A percentile compares a stretch with the other conserved stretches of the same genome.
Conservation (phyloP, 64 coral and sea anemone species). For the Actinia equina region DNA sequence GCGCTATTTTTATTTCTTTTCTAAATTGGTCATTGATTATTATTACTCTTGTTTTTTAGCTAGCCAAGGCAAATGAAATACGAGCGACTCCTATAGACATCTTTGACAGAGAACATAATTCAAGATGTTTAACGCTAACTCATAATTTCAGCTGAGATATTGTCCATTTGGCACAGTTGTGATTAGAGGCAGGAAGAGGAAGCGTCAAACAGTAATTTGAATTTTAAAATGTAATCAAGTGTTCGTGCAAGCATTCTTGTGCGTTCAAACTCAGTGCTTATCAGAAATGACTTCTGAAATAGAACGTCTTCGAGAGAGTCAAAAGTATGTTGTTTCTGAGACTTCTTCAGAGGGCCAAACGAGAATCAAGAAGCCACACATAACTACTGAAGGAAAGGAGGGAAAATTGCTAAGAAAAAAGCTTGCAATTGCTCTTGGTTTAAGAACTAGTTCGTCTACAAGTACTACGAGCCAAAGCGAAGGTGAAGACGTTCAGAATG, state of each 20-base stretch:
- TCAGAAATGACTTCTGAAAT: neutral
- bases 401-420: neutral
- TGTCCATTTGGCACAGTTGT: neutral
- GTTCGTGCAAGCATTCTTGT: no score
- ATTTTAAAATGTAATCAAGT: neutral
- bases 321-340: neutral
- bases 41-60: no score
- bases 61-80: no score
- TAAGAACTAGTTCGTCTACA: neutral
- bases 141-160: neutral
- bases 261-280: neutral
- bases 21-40: no score
- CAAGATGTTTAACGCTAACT: neutral
- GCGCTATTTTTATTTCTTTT: no score
- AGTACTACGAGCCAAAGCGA: neutral
- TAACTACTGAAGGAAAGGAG: conserved; percentile 7
- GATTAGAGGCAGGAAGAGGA: neutral
- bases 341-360: neutral
- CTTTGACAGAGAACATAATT: no score
- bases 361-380: neutral
- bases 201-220: neutral
- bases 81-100: no score
- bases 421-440: conserved; percentile 1
- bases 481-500: neutral
- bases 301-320: neutral